These are phyloP conservation scores for Australoheros facetus DNA, from an alignment of 2,797 vertebrate genomes.

Conservation along the genomic window DNA sequence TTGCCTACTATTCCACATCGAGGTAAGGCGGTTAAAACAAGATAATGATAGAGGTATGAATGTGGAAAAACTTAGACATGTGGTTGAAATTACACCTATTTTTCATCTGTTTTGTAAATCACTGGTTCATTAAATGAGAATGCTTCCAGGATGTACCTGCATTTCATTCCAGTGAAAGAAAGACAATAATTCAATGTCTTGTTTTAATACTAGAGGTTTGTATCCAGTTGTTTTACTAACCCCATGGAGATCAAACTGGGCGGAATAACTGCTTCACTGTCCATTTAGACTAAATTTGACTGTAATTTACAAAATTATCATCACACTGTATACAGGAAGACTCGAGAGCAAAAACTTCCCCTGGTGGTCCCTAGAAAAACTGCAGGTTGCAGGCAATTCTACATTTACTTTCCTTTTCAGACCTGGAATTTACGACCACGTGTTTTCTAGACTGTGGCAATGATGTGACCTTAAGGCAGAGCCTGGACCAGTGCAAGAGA, in stretches of 20 bases:
- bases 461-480: background rate
- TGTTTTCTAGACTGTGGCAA: background rate
- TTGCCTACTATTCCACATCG: no score
- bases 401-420: background rate
- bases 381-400: background rate
- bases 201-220: background rate
- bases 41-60: no score
- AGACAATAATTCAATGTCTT: background rate
- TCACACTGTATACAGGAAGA: background rate
- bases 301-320: background rate
- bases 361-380: background rate
- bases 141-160: background rate
- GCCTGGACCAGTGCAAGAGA: background rate
- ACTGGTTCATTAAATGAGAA: background rate
- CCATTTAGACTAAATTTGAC: background rate
- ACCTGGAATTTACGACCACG: rapidly evolving
- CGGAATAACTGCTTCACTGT: background rate
- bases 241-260: background rate
- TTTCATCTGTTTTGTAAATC: no score
- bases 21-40: no score
- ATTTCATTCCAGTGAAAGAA: background rate
- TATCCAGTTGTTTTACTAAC: background rate
- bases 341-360: background rate
- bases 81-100: no score
- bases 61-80: no score